Evolutionary conservation across 2,888 invertebrate genomes (phyloP), one percentile per base, ranked within the genome.

Genomic region (Embidobia sp.): DNA sequence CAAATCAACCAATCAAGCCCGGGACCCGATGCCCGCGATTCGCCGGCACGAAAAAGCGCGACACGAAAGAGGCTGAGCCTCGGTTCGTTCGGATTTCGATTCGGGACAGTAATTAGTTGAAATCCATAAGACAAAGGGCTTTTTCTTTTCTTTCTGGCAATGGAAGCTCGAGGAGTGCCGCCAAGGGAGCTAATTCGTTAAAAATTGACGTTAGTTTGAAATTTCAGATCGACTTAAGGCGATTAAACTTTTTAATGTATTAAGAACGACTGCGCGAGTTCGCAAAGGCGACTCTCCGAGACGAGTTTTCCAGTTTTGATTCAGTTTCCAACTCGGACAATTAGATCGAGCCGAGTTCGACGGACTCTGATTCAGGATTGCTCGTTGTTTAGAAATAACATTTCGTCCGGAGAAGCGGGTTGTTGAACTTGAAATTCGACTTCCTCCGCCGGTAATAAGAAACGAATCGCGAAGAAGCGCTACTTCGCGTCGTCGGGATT

Each of bases 11-110:
- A n/a, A n/a, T n/a, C n/a, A 69, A 69, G 70, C 40, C 31, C 63
- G 64, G 46, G 49, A 29, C 40, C 48, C 57, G 66, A 63, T 59
- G 63, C 63, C 33, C 31, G 35, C 27, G 15, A 57, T 63, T 42
- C 31, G 37, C 44, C n/a, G n/a, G n/a, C n/a, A n/a, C n/a, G n/a
- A n/a, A n/a, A n/a, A n/a, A n/a, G n/a, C 22, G 3, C 22, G 3
- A 61, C 70, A 69, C 19, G 44, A 46, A 70, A 70, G 61, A 61
- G 61, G 70, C 16, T 29, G 70, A 61, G 61, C 61, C 61, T 53
- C 51, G 49, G 44, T 53, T 22, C 22, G 6, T 22, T 22, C 6
- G 22, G 3, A 4, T 6, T 22, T 22, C 22, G 22, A 22, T 29
- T 29, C 10, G 19, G n/a, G 11, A 37, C 35, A 61, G 49, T 63